phyloP scores from a whole-genome alignment of 1,140 invertebrate species.

The Anadara kagoshimensis region DNA sequence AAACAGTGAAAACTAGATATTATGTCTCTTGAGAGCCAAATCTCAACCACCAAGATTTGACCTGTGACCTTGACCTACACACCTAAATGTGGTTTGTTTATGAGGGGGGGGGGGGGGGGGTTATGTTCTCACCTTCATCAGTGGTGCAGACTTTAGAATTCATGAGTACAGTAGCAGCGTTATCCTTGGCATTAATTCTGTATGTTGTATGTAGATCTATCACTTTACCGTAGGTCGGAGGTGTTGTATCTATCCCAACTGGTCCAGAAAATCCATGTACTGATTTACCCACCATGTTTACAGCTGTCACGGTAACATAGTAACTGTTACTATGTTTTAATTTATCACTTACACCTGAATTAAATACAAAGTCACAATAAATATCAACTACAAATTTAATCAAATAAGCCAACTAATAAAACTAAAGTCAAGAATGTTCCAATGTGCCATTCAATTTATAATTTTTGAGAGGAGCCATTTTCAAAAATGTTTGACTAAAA shows the following conservation, averaged over 20 bases:
- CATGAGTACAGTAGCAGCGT: conserved; percentile 20
- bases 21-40: too few species aligned
- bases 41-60: too few species aligned
- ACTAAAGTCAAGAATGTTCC: too few species aligned
- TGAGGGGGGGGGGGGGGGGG: too few species aligned
- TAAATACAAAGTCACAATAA: not conserved
- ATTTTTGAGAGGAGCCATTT: not conserved
- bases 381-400: too few species aligned
- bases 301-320: conserved; percentile 49
- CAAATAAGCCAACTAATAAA: not conserved
- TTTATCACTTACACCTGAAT: conserved; percentile 8
- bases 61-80: too few species aligned
- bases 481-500: too few species aligned
- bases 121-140: conserved; percentile 31
- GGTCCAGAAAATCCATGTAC: conserved; percentile 38
- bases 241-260: conserved; percentile 48
- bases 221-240: conserved; percentile 41
- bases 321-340: conserved; percentile 35
- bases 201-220: conserved; percentile 46
- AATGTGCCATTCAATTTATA: not conserved
- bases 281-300: conserved; percentile 47
- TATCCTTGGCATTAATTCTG: conserved; percentile 27
- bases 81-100: too few species aligned
- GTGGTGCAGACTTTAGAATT: conserved; percentile 42
- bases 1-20: too few species aligned